Percentiles rank a stretch among this genome's conserved stretches.
phyloP scores from a whole-genome alignment of 1,140 invertebrate genomes.

The Pemphigus obesinymphae region DNA sequence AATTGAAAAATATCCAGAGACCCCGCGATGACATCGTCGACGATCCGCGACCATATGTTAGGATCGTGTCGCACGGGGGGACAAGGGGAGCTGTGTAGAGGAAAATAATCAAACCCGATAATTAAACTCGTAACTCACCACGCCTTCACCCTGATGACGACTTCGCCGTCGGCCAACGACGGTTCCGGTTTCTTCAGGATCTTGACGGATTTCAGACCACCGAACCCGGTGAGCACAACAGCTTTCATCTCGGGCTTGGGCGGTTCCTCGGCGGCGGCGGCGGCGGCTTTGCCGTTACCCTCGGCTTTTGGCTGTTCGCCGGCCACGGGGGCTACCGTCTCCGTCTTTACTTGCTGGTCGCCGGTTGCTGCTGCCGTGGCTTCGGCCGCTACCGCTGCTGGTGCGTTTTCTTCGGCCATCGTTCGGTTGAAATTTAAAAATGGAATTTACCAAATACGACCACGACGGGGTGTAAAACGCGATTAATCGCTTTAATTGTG shows the following conservation, averaged over 20 bases:
- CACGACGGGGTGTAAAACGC: too few relatives aligned
- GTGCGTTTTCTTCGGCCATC: conserved; percentile 27
- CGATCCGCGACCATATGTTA: conserved; percentile 24
- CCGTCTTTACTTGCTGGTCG: conserved; percentile 51
- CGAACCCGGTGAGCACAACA: conserved; percentile 75
- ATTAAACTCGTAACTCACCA: conserved; percentile 61
- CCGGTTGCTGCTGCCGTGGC: conserved; percentile 37
- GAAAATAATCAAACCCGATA: neutral
- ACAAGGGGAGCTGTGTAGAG: neutral
- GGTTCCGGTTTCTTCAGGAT: conserved; percentile 74
- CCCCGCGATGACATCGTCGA: too few relatives aligned
- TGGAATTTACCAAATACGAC: neutral
- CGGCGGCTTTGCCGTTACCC: conserved; percentile 55
- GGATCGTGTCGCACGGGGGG: neutral
- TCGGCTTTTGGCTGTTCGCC: conserved; percentile 51
- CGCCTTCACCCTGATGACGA: conserved; percentile 76
- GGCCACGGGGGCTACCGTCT: conserved; percentile 47
- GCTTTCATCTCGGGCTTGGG: conserved; percentile 75
- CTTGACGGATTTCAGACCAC: conserved; percentile 77
- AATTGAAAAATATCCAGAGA: too few relatives aligned
- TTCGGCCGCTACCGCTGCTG: conserved; percentile 27
- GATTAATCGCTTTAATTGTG: too few relatives aligned
- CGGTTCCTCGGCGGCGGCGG: conserved; percentile 52
- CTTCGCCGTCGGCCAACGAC: conserved; percentile 67
- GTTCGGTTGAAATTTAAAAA: neutral